Base-by-base conservation (phyloP, 2,113 vertebrate genomes). In the Amblyopsis rosae region DNA sequence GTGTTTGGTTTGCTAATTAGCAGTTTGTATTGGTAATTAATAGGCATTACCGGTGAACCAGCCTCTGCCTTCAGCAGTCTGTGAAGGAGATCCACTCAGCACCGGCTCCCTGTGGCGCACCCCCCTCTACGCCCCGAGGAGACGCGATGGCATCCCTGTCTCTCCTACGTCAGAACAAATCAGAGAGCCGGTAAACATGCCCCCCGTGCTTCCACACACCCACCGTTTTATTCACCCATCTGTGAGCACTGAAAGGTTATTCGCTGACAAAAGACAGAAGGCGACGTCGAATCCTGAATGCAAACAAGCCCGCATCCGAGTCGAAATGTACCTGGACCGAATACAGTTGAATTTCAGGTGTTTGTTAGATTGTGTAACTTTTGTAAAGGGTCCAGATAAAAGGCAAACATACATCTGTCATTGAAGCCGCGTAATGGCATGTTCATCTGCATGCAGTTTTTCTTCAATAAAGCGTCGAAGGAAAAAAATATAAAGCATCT, bases 11-110 rank as follows among this genome's bases (percentile, higher is more conserved):
- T 85, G 82, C 90, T 91, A 90, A 91, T 91, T 87, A 91, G 86
- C 87, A 62, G 81, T 90, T 89, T 90, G 86, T 91, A 87, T 89
- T 84, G 85, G 90, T 91, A 89, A 90, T 91, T 90, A 91, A 90
- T 88, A 86, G 90, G 86, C 85, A 89, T 91, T 91, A 91, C 73
- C 88, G 84, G 83, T 89, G 85, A 82, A 87, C 82, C 82, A 56
- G 87, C 78, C 83, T 86, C 75, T 71, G 76, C 65, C 74, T 82
- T 75, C 85, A 71, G 59, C 76, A 69, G 80, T 84, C 82, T 84
- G 86, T 84, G 81, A 89, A 85, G 84, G 81, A 73, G 87, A 88
- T 84, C 79, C 87, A 87, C 84, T 77, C 78, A 62, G 67, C 62
- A 16, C 55, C 76, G 57, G 3, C 73, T 73, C 82, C 84, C 10